Evolutionary conservation across 2,888 invertebrate genomes (phyloP), one percentile per base, ranked within the genome.

Genomic region (Pilophorus perplexus): DNA sequence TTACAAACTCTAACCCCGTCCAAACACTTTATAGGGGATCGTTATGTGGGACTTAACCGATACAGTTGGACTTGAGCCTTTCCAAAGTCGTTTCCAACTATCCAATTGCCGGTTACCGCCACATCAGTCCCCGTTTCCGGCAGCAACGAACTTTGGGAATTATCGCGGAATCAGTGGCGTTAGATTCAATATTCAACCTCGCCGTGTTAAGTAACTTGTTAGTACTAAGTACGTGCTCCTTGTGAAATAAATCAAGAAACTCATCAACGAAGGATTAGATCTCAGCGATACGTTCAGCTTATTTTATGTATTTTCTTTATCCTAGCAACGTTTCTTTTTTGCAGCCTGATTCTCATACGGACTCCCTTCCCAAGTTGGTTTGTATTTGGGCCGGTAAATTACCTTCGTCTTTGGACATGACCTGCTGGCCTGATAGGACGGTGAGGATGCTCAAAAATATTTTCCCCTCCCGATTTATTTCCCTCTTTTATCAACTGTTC

Each of bases 1-100:
- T 65, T 65, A 65, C 64, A 25, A 64, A 64, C 42, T 65, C 54
- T 38, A 42, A 62, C 40, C 64, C 64, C 27, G n/a, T n/a, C n/a
- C 25, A 52, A 54, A 65, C 64, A 52, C 40, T 65, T 65, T 65
- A 65, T 52, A 22, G 64, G 33, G n/a, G 42, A 48, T 54, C 54
- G 64, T 65, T 65, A 64, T 14, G 22, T 25, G 27, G 64, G 40
- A 48, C 48, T 62, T 27, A 22, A 42, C 12, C 42, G 22, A 23
- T 33, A 46, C 62, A 62, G 38, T 46, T 28, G 62, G 46, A 62
- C 37, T 48, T 27, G 23, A 16, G 16, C 62, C 22, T 10, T 5
- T 1, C 42, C 2, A 20, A 55, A 59, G 59, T 59, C 59, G 59
- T 59, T 52, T 42, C 27, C 59, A 59, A 59, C 59, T 59, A 59